Evolutionary conservation across 2,888 invertebrate species (phyloP).

Genomic region (Acrocyrtus sp.): DNA sequence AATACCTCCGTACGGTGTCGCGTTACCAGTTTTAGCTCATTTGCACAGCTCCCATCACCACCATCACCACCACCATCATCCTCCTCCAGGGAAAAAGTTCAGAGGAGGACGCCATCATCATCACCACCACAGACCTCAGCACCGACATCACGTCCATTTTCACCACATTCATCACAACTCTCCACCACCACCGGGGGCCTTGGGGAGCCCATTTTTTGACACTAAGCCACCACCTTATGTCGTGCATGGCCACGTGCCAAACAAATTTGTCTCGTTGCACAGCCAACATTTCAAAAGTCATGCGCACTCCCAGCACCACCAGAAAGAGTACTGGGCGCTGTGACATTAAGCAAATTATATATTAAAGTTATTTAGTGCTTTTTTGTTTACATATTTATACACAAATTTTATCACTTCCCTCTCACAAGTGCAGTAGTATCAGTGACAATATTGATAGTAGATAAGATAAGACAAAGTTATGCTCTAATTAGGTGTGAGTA

Average conservation of each 20-base stretch:
- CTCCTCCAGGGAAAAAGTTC: conserved; percentile 14
- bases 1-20: conserved; percentile 28
- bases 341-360: no score
- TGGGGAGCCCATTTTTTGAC: conserved; percentile 8
- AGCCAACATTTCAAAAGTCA: conserved; percentile 30
- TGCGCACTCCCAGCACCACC: no score
- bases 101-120: no score
- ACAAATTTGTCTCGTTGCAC: conserved; percentile 16
- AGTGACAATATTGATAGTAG: no score
- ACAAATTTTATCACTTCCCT: no score
- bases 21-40: conserved; percentile 51
- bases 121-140: conserved; percentile 5
- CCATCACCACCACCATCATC: conserved; percentile 19
- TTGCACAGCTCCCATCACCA: conserved; percentile 24
- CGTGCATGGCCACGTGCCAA: conserved; percentile 33
- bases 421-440: no score
- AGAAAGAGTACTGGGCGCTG: no score
- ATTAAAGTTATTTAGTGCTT: no score
- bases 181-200: background rate
- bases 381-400: no score
- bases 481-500: no score
- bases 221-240: conserved; percentile 17
- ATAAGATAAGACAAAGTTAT: no score
- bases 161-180: conserved; percentile 38
- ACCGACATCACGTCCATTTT: conserved; percentile 18